Evolutionary conservation across 2,113 vertebrate genomes (phyloP).

Genomic region (Felis chaus): DNA sequence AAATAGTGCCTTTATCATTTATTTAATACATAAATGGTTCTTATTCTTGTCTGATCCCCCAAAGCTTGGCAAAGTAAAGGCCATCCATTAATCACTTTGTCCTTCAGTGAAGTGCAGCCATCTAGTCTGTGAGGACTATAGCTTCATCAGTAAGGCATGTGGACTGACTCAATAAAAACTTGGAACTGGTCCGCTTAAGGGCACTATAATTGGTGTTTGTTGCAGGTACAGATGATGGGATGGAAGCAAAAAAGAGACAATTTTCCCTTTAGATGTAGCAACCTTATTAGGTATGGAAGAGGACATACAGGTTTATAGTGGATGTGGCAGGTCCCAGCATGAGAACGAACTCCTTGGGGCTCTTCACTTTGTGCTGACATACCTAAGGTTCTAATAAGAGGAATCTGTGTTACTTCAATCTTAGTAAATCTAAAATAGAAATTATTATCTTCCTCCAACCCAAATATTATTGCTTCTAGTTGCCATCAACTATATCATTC

Average conservation of each 20-base stretch:
- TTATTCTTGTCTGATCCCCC: constrained; percentile 59
- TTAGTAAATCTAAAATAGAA: not conserved
- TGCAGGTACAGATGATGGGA: not conserved
- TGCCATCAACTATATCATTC: not conserved
- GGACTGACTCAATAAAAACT: constrained; percentile 56
- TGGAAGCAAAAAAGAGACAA: not conserved
- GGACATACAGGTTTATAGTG: not conserved
- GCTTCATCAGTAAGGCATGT: constrained; percentile 11
- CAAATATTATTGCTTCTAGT: not conserved
- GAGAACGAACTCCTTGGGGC: not conserved
- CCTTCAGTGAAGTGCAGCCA: constrained; percentile 60
- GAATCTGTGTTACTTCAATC: not conserved
- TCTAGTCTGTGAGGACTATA: constrained; percentile 50
- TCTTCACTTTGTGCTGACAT: not conserved
- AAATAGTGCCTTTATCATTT: constrained; percentile 78
- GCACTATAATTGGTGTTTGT: not conserved
- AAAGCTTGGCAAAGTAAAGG: constrained; percentile 64
- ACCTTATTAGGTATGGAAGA: not conserved
- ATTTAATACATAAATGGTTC: constrained; percentile 78
- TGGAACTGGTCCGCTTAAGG: constrained; percentile 47
- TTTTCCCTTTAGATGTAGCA: not conserved
- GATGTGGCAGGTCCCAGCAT: not conserved
- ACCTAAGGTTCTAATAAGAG: not conserved
- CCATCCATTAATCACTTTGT: constrained; percentile 71
- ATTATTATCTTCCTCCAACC: not conserved